phyloP scores from a whole-genome alignment of 2,113 vertebrate species.

The Bubo bubo region DNA sequence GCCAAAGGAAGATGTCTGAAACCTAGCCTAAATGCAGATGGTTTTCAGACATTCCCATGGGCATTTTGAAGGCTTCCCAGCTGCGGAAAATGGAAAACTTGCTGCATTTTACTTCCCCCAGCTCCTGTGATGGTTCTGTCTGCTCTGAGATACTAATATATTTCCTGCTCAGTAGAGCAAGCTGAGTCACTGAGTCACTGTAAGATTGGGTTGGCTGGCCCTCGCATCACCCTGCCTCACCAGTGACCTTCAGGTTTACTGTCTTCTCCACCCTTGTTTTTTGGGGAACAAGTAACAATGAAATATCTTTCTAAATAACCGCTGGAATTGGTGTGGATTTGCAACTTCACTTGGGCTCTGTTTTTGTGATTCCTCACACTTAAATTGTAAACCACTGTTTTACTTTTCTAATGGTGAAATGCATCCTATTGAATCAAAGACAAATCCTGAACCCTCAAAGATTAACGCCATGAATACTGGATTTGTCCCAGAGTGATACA shows the following conservation, averaged over 20 bases:
- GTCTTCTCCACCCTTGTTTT: neutral
- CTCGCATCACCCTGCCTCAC: neutral
- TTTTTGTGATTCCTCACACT: neutral
- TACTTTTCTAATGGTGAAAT: neutral
- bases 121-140: neutral
- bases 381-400: neutral
- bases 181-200: neutral
- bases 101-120: neutral
- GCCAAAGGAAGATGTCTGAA: neutral
- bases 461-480: neutral
- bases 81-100: neutral
- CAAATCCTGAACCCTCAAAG: neutral
- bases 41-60: neutral
- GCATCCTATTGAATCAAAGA: neutral
- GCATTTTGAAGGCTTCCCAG: conserved; percentile 1
- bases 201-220: neutral
- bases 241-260: neutral
- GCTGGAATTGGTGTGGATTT: neutral
- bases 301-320: neutral
- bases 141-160: neutral
- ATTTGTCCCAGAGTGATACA: neutral
- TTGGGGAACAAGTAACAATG: neutral
- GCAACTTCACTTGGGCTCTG: neutral
- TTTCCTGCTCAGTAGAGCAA: neutral
- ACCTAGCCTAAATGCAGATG: neutral